Conservation (phyloP, 2,888 invertebrate genomes). For the Drosophila nr. perissopoda region DNA sequence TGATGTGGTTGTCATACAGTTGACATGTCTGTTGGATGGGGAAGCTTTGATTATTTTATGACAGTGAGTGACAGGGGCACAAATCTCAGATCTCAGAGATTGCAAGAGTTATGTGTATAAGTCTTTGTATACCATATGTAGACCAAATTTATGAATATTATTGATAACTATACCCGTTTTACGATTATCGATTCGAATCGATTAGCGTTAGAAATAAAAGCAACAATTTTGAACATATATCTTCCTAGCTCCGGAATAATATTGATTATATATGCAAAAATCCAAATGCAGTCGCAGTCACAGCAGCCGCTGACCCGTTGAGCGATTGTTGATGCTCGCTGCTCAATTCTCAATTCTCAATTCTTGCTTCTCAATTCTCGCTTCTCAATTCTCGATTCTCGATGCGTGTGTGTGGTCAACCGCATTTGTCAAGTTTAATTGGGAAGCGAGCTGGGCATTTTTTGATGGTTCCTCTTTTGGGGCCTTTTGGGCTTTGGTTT, state of each 20-base stretch:
- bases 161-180: no score
- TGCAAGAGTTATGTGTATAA: no score
- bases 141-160: no score
- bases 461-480: slow-evolving; percentile 35
- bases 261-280: no score
- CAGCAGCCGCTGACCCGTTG: slow-evolving; percentile 1
- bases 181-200: no score
- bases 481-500: slow-evolving; percentile 48
- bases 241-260: no score
- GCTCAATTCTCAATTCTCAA: slow-evolving; percentile 14
- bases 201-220: no score
- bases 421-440: slow-evolving; percentile 82
- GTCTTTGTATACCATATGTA: no score
- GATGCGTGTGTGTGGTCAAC: slow-evolving; percentile 80
- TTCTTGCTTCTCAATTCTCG: neutral
- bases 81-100: neutral
- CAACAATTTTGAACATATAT: no score
- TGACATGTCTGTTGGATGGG: slow-evolving; percentile 64
- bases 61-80: slow-evolving; percentile 51
- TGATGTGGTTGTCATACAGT: slow-evolving; percentile 74
- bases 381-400: neutral
- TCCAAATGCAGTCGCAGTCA: slow-evolving; percentile 3
- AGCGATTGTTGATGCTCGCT: neutral
- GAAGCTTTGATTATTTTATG: slow-evolving; percentile 76
- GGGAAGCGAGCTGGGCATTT: slow-evolving; percentile 69